These are phyloP conservation scores for Andrena bicolor DNA, from an alignment of 2,888 invertebrate species.

Conservation along the genomic window DNA sequence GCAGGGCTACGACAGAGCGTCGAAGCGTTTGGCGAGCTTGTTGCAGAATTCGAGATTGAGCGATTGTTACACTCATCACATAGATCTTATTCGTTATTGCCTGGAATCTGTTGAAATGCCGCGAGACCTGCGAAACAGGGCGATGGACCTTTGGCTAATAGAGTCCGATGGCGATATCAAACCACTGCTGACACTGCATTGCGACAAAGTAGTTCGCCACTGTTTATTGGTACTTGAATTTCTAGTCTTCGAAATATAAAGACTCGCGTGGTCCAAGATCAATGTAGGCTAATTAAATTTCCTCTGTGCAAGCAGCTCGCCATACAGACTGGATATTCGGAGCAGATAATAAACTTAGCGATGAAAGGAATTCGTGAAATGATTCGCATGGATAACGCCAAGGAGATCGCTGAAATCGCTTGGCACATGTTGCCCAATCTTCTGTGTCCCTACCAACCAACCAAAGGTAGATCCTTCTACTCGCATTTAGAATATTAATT, in stretches of 20 bases:
- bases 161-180: constrained; percentile 67
- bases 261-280: too few species aligned
- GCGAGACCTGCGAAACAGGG: constrained; percentile 44
- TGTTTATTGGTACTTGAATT: constrained; percentile 57
- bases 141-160: constrained; percentile 73
- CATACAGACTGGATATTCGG: constrained; percentile 42
- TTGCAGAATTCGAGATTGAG: constrained; percentile 58
- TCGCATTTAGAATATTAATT: neutral
- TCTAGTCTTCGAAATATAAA: too few species aligned
- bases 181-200: constrained; percentile 57
- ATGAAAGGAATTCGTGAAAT: constrained; percentile 64
- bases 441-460: constrained; percentile 39
- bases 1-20: constrained; percentile 50
- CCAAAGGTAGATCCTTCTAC: constrained; percentile 38
- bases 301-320: constrained; percentile 32
- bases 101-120: constrained; percentile 62
- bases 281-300: too few species aligned
- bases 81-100: constrained; percentile 66
- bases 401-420: constrained; percentile 57
- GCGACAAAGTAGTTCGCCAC: constrained; percentile 50
- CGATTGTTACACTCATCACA: constrained; percentile 73
- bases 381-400: constrained; percentile 41
- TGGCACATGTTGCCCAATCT: constrained; percentile 69
- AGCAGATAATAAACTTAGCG: constrained; percentile 50
- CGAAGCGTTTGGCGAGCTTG: constrained; percentile 43